phyloP scores from a whole-genome alignment of 2,888 invertebrate genomes.

The Sarcophaga caerulescens region DNA sequence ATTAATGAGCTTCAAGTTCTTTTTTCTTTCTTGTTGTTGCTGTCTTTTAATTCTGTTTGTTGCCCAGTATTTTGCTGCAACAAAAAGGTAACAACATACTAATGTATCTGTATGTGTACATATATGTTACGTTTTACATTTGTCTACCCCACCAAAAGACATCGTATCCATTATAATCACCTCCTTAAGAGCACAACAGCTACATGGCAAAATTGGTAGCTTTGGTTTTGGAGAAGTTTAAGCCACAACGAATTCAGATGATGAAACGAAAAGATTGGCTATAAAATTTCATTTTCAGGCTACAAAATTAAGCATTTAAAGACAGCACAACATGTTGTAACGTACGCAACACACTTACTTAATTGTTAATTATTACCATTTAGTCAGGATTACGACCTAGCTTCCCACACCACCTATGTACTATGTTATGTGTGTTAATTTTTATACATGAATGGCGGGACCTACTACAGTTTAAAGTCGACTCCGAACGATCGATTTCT shows the following conservation, averaged over 20 bases:
- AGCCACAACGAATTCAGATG: background rate
- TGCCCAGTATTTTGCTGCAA: constrained; percentile 7
- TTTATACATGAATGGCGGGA: too few species aligned
- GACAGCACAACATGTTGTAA: too few species aligned
- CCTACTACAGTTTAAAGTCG: too few species aligned
- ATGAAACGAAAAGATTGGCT: too few species aligned
- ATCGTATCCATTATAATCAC: constrained; percentile 39
- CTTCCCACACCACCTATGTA: too few species aligned
- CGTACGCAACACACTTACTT: too few species aligned
- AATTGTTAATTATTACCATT: too few species aligned
- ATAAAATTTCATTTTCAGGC: too few species aligned
- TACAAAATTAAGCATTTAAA: too few species aligned
- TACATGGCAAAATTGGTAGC: background rate
- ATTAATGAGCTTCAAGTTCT: constrained; percentile 72
- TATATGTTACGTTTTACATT: constrained; percentile 8
- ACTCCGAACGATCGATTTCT: too few species aligned
- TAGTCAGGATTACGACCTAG: too few species aligned
- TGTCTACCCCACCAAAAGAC: constrained; percentile 19
- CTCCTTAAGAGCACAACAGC: constrained; percentile 31
- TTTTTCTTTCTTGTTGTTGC: constrained; percentile 30
- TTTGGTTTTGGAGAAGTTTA: background rate
- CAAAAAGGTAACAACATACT: background rate
- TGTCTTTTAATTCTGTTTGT: background rate
- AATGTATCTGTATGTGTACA: constrained; percentile 16
- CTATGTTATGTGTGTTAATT: too few species aligned